These are phyloP conservation scores for honey bee (Apis mellifera) DNA, from an alignment of 1,140 invertebrate species.

Conservation along the genomic window DNA sequence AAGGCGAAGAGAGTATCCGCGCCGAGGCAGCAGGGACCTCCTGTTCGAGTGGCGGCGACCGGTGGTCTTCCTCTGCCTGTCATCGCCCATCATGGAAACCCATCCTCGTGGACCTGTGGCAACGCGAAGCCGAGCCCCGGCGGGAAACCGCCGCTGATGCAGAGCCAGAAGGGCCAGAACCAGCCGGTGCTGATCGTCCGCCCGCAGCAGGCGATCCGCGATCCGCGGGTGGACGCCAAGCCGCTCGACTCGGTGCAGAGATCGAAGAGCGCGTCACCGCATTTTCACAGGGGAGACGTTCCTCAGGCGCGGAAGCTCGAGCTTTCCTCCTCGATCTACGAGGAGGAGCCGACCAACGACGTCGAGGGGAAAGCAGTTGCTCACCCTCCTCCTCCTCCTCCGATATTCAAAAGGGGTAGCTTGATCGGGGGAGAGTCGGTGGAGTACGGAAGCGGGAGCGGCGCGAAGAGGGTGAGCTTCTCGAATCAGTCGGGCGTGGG, in stretches of 20 bases:
- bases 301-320: constrained; percentile 43
- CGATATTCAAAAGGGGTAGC: constrained; percentile 83
- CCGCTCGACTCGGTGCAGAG: constrained; percentile 32
- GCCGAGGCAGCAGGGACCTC: background rate
- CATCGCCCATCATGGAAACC: constrained; percentile 11
- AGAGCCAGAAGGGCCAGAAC: constrained; percentile 71
- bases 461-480: constrained; percentile 82
- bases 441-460: constrained; percentile 70
- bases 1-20: background rate
- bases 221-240: constrained; percentile 48
- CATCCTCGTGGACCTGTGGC: constrained; percentile 49
- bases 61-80: background rate
- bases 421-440: constrained; percentile 72
- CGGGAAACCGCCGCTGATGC: constrained; percentile 72
- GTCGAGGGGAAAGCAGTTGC: constrained; percentile 48
- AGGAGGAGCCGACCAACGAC: constrained; percentile 53
- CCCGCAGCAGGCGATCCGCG: constrained; percentile 73
- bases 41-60: background rate
- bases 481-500: constrained; percentile 70
- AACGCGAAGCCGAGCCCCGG: constrained; percentile 56
- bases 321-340: constrained; percentile 54
- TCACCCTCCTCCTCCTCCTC: constrained; percentile 73
- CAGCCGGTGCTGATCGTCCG: constrained; percentile 75
- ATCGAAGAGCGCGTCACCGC: constrained; percentile 68
- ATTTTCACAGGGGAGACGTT: constrained; percentile 61